A percentile compares a stretch with the other conserved stretches of the same genome.
phyloP scores from a whole-genome alignment of 2,888 invertebrate genomes.

The Amblyjoppa fuscipennis region DNA sequence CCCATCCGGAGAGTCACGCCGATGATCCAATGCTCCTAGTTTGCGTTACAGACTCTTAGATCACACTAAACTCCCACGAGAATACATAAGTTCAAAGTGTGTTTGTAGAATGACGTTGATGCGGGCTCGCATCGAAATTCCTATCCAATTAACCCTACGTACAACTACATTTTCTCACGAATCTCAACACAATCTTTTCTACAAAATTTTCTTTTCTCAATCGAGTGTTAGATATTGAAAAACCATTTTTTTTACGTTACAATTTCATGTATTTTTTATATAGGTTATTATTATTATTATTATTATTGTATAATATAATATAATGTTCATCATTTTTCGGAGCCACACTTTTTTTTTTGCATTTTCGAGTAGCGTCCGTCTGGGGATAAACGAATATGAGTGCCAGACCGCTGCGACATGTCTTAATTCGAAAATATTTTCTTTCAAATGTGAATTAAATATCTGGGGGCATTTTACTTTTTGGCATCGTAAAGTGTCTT shows the following conservation, averaged over 20 bases:
- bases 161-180: background rate
- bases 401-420: too few species aligned
- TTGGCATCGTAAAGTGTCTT: too few species aligned
- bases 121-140: constrained; percentile 30
- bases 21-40: constrained; percentile 57
- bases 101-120: constrained; percentile 51
- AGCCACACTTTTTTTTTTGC: too few species aligned
- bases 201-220: background rate
- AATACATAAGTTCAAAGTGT: constrained; percentile 38
- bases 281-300: too few species aligned
- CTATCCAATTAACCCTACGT: constrained; percentile 24
- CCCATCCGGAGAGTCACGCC: constrained; percentile 50
- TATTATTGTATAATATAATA: too few species aligned
- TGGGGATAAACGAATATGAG: too few species aligned
- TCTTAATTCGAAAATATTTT: too few species aligned
- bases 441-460: too few species aligned
- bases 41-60: constrained; percentile 13
- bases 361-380: too few species aligned
- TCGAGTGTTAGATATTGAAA: background rate
- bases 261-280: too few species aligned
- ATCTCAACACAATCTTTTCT: background rate
- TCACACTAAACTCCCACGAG: constrained; percentile 54
- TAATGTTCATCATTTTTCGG: too few species aligned
- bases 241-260: background rate
- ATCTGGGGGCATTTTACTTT: too few species aligned